These are phyloP conservation scores for Psophia crepitans DNA, from an alignment of 2,113 vertebrate genomes.

Conservation along the genomic window DNA sequence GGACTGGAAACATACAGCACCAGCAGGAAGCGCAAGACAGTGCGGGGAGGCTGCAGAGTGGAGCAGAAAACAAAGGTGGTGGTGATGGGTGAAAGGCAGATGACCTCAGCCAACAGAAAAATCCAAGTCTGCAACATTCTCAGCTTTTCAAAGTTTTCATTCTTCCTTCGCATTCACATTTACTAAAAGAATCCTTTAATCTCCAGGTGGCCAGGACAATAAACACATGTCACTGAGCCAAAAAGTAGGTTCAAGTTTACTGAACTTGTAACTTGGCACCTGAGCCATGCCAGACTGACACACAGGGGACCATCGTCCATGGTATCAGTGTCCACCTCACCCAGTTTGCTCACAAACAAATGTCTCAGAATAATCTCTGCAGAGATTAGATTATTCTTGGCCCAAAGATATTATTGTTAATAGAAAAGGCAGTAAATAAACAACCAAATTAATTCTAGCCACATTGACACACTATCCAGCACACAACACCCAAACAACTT, in stretches of 20 bases:
- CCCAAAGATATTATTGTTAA: too few species aligned
- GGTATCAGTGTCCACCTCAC: not conserved
- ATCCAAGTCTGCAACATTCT: not conserved
- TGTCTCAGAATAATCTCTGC: not conserved
- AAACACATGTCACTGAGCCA: not conserved
- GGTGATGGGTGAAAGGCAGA: not conserved
- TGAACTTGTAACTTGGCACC: not conserved
- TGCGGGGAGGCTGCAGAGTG: not conserved
- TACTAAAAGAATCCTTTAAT: not conserved
- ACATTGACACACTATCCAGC: not conserved
- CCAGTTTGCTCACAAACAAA: not conserved
- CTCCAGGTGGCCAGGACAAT: not conserved
- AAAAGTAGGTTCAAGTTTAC: not conserved
- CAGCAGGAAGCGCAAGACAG: not conserved
- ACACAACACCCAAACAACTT: rapidly evolving
- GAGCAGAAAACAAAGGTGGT: not conserved
- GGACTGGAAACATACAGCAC: not conserved
- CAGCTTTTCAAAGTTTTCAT: not conserved
- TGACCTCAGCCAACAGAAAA: not conserved
- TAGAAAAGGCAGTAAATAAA: not conserved
- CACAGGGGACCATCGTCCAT: rapidly evolving
- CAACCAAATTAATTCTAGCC: not conserved
- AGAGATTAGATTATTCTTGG: too few species aligned
- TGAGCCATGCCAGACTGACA: not conserved
- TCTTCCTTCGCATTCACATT: not conserved